A percentile compares a stretch with the other conserved stretches of the same genome.
Evolutionary conservation across 2,113 vertebrate genomes (phyloP).

Genomic region (Lophochroa leadbeateri): DNA sequence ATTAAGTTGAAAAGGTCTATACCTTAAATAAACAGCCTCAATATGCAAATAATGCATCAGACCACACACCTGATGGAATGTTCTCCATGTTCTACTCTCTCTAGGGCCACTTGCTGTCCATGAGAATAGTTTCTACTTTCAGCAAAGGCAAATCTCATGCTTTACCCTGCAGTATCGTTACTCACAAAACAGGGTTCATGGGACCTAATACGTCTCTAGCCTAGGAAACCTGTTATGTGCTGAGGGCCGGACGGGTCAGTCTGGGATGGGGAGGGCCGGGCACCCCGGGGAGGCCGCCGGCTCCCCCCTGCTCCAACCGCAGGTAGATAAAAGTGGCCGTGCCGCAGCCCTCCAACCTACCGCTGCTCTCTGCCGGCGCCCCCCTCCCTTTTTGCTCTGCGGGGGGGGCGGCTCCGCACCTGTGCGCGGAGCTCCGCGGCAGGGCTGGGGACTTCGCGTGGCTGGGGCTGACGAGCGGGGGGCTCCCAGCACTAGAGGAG

Average conservation of each 20-base stretch:
- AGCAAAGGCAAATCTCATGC: too few relatives aligned
- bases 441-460: background rate
- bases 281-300: background rate
- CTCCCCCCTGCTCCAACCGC: background rate
- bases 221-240: background rate
- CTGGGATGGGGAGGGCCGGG: background rate
- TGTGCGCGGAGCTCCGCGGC: background rate
- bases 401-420: background rate
- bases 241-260: background rate
- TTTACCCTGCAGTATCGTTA: background rate
- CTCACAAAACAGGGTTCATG: rapidly evolving
- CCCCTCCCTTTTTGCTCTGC: background rate
- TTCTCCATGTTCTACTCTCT: background rate
- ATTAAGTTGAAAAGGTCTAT: background rate
- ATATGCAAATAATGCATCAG: background rate
- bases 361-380: background rate
- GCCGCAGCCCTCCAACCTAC: background rate
- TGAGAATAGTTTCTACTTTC: background rate
- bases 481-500: constrained; percentile 14
- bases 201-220: background rate
- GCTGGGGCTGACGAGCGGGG: background rate
- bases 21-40: background rate
- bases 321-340: background rate
- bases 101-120: background rate
- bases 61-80: background rate